Base-by-base conservation (phyloP, 1,140 invertebrate species). In the Drosophila pseudoobscura region DNA sequence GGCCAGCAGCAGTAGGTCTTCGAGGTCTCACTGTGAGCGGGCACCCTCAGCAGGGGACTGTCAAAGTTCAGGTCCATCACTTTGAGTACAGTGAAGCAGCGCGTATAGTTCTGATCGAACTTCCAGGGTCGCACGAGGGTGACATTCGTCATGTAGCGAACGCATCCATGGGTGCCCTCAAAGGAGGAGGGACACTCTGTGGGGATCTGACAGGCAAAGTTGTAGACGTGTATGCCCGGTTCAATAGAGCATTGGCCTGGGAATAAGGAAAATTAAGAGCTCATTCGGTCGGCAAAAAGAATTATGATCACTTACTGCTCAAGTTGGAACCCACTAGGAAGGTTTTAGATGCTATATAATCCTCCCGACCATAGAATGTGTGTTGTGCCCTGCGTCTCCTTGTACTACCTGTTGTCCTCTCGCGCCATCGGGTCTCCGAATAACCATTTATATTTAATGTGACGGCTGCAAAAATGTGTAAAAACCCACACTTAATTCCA, bases 101-200 rank as follows among this genome's bases (percentile, higher is more conserved):
- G 93, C 90, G 95, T 95, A 45, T 93, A 93, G 72, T 94, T 94
- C 69, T 95, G 93, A 91, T 96, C 95, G 74, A 95, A 95, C 52
- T 94, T 95, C 95, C 95, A 96, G 29, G 95, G 95, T 45, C 95
- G 93, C 79, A 96, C 95, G 72, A 96, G 84, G 2, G 70, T 64
- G n/a, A 91, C 95, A 90, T 95, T 95, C 3, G 94, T 91, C 66
- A 93, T 94, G 76, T 96, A 96, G 13, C 95, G 92, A 56, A 96
- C 92, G 75, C 93, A 92, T 0, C 95, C 95, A 87, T 93, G 93
- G 46, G 94, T 92, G 0, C 95, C 94, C 85, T 96, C 95, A 91
- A 96, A 96, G 35, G 95, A 96, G 47, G 95, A 94, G 6, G 94
- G 94, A 43, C 94, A 91, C 58, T 91, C 92, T 8, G 78, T 75